Conservation (phyloP, 2,888 invertebrate genomes). For the Stenichneumon culpator region DNA sequence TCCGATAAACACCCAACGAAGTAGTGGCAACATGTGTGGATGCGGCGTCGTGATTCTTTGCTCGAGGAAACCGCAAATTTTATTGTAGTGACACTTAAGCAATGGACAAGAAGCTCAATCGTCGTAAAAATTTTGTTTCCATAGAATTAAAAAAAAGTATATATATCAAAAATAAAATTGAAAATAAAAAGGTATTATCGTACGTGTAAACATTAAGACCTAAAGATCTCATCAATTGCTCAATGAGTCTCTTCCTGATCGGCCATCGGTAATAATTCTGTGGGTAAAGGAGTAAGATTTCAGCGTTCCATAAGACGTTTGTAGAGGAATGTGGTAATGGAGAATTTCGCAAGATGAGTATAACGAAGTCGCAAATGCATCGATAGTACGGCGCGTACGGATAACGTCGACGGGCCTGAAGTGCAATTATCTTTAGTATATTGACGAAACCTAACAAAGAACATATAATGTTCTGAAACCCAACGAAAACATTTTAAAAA, state of each 20-base stretch:
- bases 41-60: not conserved
- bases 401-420: not conserved
- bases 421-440: not conserved
- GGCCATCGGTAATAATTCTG: not conserved
- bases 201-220: not conserved
- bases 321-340: not conserved
- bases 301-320: not conserved
- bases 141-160: not conserved
- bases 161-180: not conserved
- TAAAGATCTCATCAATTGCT: not conserved
- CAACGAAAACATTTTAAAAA: not conserved
- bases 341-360: not conserved
- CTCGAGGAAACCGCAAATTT: not conserved
- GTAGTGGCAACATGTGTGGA: not conserved
- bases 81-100: not conserved
- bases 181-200: not conserved
- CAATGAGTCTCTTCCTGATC: slow-evolving; percentile 7
- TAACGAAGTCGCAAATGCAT: not conserved
- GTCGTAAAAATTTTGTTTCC: not conserved
- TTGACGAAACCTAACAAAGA: not conserved
- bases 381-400: not conserved
- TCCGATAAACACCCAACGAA: not conserved
- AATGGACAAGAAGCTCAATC: not conserved
- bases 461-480: not conserved
- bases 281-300: not conserved